Conservation (phyloP, 2,113 vertebrate species). For the Sisor rabdophorus region DNA sequence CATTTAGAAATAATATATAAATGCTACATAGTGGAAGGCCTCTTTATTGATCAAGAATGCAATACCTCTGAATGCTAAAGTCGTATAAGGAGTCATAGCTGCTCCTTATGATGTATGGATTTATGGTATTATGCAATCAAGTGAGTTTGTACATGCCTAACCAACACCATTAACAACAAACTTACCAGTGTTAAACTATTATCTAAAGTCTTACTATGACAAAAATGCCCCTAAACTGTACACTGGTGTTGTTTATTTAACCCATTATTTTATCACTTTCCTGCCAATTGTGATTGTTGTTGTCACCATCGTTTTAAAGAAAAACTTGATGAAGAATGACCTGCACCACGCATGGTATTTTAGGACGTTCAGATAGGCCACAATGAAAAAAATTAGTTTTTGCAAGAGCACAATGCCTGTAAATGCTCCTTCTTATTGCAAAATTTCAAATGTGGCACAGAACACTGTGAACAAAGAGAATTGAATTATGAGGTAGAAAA, state of each 20-base stretch:
- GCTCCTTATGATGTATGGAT: constrained; percentile 32
- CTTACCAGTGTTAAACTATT: constrained; percentile 2
- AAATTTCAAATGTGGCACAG: constrained; percentile 11
- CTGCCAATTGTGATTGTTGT: constrained; percentile 10
- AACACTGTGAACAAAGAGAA: constrained; percentile 23
- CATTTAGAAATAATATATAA: constrained; percentile 44
- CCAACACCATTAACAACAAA: constrained; percentile 12
- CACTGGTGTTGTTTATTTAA: constrained; percentile 9
- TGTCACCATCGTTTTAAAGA: not conserved
- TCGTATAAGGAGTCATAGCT: not conserved
- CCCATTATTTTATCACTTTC: not conserved
- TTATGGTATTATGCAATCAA: constrained; percentile 10
- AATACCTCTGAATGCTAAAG: constrained; percentile 22
- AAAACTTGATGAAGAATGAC: constrained; percentile 21
- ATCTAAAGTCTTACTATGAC: not conserved
- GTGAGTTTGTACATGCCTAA: constrained; percentile 12
- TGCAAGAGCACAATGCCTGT: constrained; percentile 1
- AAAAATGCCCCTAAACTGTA: constrained; percentile 1
- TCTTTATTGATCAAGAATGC: constrained; percentile 39
- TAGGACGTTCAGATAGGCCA: constrained; percentile 8
- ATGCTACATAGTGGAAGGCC: constrained; percentile 21
- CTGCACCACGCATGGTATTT: constrained; percentile 23
- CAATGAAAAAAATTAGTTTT: constrained; percentile 1
- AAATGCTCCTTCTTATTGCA: constrained; percentile 11
- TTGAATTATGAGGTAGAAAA: constrained; percentile 17